These are phyloP conservation scores for Tinea semifulvella DNA, from an alignment of 2,888 invertebrate species.

Conservation along the genomic window DNA sequence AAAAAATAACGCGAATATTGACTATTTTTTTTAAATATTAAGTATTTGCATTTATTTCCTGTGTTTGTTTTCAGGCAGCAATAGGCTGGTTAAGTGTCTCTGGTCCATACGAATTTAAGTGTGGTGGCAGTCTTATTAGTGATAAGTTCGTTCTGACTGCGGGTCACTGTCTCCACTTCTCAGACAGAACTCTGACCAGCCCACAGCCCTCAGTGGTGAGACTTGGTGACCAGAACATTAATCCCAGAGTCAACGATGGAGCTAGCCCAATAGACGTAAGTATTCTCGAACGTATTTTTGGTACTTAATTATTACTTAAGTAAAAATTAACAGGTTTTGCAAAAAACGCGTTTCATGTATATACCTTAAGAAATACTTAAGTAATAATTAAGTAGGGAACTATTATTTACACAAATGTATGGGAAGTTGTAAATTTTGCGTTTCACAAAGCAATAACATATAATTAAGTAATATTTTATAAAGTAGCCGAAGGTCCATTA, in stretches of 20 bases:
- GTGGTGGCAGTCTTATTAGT: conserved; percentile 75
- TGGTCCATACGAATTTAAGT: conserved; percentile 52
- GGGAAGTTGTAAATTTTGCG: too few species aligned
- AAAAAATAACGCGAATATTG: too few species aligned
- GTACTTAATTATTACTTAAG: too few species aligned
- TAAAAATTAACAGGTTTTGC: too few species aligned
- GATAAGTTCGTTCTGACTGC: conserved; percentile 72
- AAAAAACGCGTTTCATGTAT: too few species aligned
- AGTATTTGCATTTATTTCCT: background rate
- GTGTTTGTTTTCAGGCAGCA: conserved; percentile 40
- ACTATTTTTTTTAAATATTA: background rate
- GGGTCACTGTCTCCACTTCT: conserved; percentile 62
- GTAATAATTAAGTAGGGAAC: too few species aligned
- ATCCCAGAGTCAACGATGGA: conserved; percentile 46
- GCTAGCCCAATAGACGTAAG: conserved; percentile 45
- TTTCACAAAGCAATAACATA: too few species aligned
- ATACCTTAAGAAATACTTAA: too few species aligned
- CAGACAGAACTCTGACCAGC: conserved; percentile 24
- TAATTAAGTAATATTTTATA: too few species aligned
- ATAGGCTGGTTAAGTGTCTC: conserved; percentile 37
- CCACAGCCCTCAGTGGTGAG: conserved; percentile 58
- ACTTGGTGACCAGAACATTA: conserved; percentile 67
- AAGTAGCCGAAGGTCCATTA: too few species aligned
- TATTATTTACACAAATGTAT: too few species aligned
- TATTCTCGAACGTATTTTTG: background rate